Percentiles rank a stretch among this genome's conserved stretches.
These are phyloP conservation scores for Sminthurinus aureus DNA, from an alignment of 2,888 invertebrate genomes.

Conservation along the genomic window DNA sequence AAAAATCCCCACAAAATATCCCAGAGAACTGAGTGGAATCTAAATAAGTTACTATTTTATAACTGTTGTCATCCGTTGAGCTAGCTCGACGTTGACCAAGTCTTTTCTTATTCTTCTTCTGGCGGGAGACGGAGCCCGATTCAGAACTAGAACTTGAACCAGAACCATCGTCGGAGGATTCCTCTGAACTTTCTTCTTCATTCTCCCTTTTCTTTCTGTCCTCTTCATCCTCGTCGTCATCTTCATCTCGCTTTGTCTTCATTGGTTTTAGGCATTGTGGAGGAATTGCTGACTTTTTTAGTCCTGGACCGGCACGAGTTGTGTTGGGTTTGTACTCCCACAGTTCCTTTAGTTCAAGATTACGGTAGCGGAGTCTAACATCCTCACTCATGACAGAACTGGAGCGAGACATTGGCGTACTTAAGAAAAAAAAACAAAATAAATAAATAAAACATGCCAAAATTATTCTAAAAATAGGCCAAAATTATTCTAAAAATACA, in stretches of 20 bases:
- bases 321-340: constrained; percentile 46
- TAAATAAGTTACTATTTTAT: constrained; percentile 67
- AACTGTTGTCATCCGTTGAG: neutral
- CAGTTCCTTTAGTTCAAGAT: constrained; percentile 51
- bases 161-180: constrained; percentile 34
- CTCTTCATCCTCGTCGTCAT: no score
- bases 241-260: constrained; percentile 37
- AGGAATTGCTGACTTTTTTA: neutral
- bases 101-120: neutral
- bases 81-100: constrained; percentile 9
- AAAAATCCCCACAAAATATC: constrained; percentile 53
- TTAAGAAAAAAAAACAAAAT: neutral
- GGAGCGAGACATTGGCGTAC: constrained; percentile 21
- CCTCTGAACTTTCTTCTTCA: constrained; percentile 30
- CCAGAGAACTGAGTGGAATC: constrained; percentile 66
- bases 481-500: no score
- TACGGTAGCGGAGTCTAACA: constrained; percentile 45
- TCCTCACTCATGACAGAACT: constrained; percentile 50
- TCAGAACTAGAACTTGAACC: neutral
- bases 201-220: no score
- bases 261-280: constrained; percentile 16
- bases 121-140: neutral
- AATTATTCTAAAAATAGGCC: no score
- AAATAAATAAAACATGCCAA: neutral
- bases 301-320: constrained; percentile 15